A percentile compares a stretch with the other conserved stretches of the same genome.
Conservation (phyloP, 30 jellyfish, hydroid and myxozoan species). For the Clytia hemisphaerica region DNA sequence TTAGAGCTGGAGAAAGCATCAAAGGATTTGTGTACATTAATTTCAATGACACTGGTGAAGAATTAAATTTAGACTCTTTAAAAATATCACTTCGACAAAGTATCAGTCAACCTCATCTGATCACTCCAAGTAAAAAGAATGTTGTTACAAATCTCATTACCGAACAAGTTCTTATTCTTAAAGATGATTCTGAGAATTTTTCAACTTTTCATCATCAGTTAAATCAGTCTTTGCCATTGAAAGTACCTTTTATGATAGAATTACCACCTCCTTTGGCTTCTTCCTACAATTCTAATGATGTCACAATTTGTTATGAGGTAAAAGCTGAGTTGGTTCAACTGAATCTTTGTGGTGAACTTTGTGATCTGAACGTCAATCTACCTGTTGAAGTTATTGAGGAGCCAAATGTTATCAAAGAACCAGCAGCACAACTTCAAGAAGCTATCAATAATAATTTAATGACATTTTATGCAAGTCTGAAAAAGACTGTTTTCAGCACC, state of each 20-base stretch:
- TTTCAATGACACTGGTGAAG: constrained; percentile 6
- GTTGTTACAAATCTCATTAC: background rate
- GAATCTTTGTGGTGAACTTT: constrained; percentile 10
- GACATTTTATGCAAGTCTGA: background rate
- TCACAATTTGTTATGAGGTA: constrained; percentile 14
- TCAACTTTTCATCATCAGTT: too few species aligned
- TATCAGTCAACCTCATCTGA: constrained; percentile 6
- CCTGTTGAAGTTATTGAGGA: constrained; percentile 4
- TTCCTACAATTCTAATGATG: constrained; percentile 2
- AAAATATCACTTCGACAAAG: background rate
- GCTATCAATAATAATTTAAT: background rate
- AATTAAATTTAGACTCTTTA: background rate
- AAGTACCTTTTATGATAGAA: background rate
- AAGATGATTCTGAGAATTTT: background rate
- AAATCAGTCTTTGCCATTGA: background rate
- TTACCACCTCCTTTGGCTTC: background rate
- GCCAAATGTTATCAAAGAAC: background rate
- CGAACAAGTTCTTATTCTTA: background rate
- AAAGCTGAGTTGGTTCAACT: constrained; percentile 1
- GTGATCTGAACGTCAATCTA: constrained; percentile 7
- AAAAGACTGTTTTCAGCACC: background rate
- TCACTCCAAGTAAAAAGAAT: background rate
- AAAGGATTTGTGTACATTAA: constrained; percentile 2
- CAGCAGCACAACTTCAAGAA: constrained; percentile 9
- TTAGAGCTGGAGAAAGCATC: constrained; percentile 9